Evolutionary conservation across 2,113 vertebrate species (phyloP).

Genomic region (Hystrix cristata): DNA sequence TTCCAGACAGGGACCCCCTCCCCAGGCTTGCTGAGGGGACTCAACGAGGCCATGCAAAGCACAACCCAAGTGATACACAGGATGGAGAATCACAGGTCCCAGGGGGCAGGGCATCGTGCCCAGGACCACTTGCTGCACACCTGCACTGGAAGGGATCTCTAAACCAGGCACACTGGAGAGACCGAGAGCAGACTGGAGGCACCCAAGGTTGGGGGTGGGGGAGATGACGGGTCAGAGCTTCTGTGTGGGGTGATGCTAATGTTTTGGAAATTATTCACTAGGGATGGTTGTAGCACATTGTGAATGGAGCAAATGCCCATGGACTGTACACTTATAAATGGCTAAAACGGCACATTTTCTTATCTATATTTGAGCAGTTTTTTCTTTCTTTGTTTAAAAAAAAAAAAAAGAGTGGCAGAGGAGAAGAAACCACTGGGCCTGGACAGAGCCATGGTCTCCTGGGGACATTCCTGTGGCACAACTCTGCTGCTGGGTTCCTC

Average conservation of each 20-base stretch:
- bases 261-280: background rate
- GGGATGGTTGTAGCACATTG: background rate
- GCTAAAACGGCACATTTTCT: background rate
- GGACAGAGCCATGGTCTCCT: background rate
- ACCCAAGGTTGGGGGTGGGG: too few species aligned
- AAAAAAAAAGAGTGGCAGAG: background rate
- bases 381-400: background rate
- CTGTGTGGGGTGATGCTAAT: background rate
- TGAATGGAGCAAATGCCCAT: background rate
- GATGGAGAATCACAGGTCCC: background rate
- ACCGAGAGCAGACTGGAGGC: background rate
- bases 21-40: background rate
- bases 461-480: background rate
- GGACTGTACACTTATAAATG: background rate
- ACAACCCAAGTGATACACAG: background rate
- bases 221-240: background rate
- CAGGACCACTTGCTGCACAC: background rate
- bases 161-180: too few species aligned
- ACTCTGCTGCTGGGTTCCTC: background rate
- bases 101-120: background rate
- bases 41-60: background rate
- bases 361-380: background rate
- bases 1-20: background rate
- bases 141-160: rapidly evolving
- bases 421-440: background rate